phyloP scores from a whole-genome alignment of 2,113 vertebrate species.

The Synchiropus splendidus region DNA sequence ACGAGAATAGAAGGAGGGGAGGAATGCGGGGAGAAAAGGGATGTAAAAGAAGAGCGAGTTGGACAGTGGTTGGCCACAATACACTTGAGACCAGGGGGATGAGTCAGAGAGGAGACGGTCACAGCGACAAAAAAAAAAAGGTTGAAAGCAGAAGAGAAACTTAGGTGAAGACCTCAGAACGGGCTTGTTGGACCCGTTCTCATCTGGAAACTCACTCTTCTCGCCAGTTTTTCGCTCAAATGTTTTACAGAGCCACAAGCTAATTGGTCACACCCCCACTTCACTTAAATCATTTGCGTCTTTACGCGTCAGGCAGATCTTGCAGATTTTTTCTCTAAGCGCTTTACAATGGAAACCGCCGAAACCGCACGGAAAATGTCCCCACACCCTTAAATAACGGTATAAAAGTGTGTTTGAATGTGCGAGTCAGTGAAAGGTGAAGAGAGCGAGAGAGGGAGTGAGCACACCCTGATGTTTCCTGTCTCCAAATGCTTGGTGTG shows the following conservation, averaged over 20 bases:
- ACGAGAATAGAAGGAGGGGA: constrained; percentile 23
- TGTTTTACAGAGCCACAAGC: constrained; percentile 13
- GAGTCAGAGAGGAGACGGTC: constrained; percentile 49
- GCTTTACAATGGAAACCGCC: constrained; percentile 43
- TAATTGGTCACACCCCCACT: constrained; percentile 22
- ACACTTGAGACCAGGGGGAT: constrained; percentile 41
- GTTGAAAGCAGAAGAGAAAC: constrained; percentile 17
- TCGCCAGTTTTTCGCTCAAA: constrained; percentile 4
- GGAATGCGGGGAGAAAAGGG: constrained; percentile 18
- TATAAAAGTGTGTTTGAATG: constrained; percentile 4
- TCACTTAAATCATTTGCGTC: constrained; percentile 22
- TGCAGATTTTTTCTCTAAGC: constrained; percentile 19
- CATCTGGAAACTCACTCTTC: background rate
- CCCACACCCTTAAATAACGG: constrained; percentile 48
- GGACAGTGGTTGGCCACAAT: constrained; percentile 43
- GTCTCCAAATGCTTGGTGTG: constrained; percentile 28
- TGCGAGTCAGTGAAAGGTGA: constrained; percentile 7
- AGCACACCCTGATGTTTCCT: constrained; percentile 50
- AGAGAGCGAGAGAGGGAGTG: constrained; percentile 20
- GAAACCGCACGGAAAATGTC: constrained; percentile 51
- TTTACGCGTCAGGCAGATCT: constrained; percentile 12
- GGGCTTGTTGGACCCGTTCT: too few relatives aligned
- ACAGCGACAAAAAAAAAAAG: too few relatives aligned
- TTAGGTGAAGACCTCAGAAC: too few relatives aligned
- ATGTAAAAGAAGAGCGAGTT: constrained; percentile 35